Evolutionary conservation across 92 coral and sea anemone genomes (phyloP), one percentile per base, ranked within the genome.

Genomic region (Meandrina meandrites): DNA sequence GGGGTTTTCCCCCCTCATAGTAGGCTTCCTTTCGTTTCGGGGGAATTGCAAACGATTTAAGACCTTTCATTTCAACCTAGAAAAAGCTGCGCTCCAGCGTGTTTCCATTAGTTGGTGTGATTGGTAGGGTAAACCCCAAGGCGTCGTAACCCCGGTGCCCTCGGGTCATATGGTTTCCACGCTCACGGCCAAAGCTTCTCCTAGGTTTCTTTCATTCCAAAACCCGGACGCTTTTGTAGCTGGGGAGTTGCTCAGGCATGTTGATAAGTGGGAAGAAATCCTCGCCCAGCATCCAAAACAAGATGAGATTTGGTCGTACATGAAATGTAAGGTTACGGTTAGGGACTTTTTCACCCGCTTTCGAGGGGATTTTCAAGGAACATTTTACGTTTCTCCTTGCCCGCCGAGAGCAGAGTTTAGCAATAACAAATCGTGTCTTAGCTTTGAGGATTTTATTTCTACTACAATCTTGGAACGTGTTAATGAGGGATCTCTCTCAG

Each of bases 231-330:
- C 45, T 0, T 90, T 90, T 81, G 30, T 51, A 56, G 90, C 93
- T 0, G 89, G 89, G 12, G 89, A 89, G 78, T 18, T 90, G 50
- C 93, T 86, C 79, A 60, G 82, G 19, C 92, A 90, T 74, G 42
- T 67, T 16, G 14, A 57, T 19, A 48, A 58, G 37, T 90, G 93
- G 93, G 73, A 82, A 27, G 1, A 37, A 50, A 69, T 87, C 8
- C 71, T 90, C 22, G 56, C 31, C 22, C 48, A n/a, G 21, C 76
- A 87, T 24, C 54, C 84, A 12, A 84, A 81, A 34, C 75, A 56
- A 15, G 64, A 67, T 21, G 89, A 90, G 71, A 89, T 89, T 13
- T 81, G 85, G 13, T 76, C 84, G 14, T 89, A 89, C 76, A 85
- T 89, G 76, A 60, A 56, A 24, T 19, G 77, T 75, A 80, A 62